Evolutionary conservation across 2,113 vertebrate genomes (phyloP), one percentile per base, ranked within the genome.

Genomic region (Alouatta palliata): DNA sequence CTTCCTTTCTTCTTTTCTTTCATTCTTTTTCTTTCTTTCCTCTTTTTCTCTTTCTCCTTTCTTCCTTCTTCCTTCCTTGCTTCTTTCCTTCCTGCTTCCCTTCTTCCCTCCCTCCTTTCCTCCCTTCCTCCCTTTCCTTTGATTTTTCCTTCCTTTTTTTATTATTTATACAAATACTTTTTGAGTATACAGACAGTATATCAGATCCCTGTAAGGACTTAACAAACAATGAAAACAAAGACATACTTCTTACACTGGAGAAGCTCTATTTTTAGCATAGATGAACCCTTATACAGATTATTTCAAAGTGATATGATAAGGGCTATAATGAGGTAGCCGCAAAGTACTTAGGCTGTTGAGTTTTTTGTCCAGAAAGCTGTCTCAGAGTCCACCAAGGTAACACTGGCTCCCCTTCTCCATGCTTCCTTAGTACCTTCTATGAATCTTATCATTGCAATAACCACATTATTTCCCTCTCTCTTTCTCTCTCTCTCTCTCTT

Each of bases 321-420:
- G 40, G 17, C 3, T 23, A 30, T 40, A 37, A 23, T 58, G 40
- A n/a, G 27, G 3, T 16, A 2, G n/a, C 13, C 9, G 17, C 6
- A 45, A 43, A 71, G 8, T 43, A 21, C 1, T 8, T 6, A 79
- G 4, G 4, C 25, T 21, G 10, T 27, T 79, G 21, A 40, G 30
- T 37, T 61, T 40, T 30, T 32, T 61, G 23, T 32, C 14, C 21
- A 49, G 7, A 11, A 52, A 85, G 32, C n/a, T 88, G 12, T 43
- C 79, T 14, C 19, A 21, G 61, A 20, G 7, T 40, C 61, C 23
- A 4, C 61, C 37, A 25, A 21, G 13, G 3, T 71, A 61, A 16
- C 0, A 9, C 3, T 20, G 54, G 5, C 5, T 8, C 17, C 0
- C 3, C 6, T 40, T 16, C 43, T 43, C 13, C 3, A 23, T 3